Base-by-base conservation (phyloP, 2,888 invertebrate genomes). In the Dione vanillae region DNA sequence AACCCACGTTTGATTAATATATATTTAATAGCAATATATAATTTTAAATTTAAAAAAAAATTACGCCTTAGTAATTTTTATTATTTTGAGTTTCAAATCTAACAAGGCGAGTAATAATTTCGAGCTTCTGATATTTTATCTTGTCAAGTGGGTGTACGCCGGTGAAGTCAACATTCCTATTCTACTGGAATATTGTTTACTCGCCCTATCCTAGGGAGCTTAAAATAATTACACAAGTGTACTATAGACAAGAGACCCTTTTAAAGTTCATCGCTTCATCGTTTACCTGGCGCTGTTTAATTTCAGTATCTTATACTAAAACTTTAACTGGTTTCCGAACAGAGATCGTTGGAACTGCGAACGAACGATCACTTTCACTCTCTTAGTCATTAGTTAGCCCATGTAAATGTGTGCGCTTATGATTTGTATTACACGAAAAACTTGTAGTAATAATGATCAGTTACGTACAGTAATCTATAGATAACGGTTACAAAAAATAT, bases 201-300 rank as follows among this genome's bases (percentile, higher is more conserved):
- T 84, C 85, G 77, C 82, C 85, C 84, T 83, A 83, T 84, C 86
- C 87, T 87, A 87, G 85, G 81, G 82, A 78, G 87, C 91, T 91
- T 89, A 90, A 90, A 91, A 91, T 93, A 91, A 92, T 91, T 90
- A 91, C 87, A 90, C 90, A 91, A 92, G 92, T 92, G 91, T 83
- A 78, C 78, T 78, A 79, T 72, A 54, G 45, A 45, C 40, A 47
- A 82, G 79, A 71, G 83, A 81, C 83, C 85, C 85, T 85, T 83
- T 80, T 78, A 78, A 75, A 85, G 87, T 85, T 89, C 86, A 80
- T 85, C 87, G 85, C 80, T 78, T 83, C 73, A 77, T 76, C 81
- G 77, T 76, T 80, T 78, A 76, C 78, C 74, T 83, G 61, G 27
- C 45, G 83, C 80, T 80, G 82, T 52, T 70, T 67, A 41, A 59